Evolutionary conservation across 2,888 invertebrate genomes (phyloP), one percentile per base, ranked within the genome.

Genomic region (Archips xylosteana): DNA sequence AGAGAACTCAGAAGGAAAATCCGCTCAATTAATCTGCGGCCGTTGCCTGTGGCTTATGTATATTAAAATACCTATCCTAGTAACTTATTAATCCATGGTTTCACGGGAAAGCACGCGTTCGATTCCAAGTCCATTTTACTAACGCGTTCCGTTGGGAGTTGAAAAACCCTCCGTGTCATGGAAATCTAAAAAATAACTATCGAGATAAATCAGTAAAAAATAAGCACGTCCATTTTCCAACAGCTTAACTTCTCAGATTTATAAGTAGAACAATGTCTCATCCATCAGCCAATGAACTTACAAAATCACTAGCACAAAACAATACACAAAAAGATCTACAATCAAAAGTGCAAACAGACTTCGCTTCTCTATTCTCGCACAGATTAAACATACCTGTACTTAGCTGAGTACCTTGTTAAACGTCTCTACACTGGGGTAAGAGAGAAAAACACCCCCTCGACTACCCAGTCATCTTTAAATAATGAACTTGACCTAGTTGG

Each of bases 401-500:
- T 23, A 23, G 23, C 34, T 23, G 15, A 4, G 12, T 45, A n/a
- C 13, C 49, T 32, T 45, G 13, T 23, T 45, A 60, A 36, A 6
- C 63, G 34, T 34, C 51, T 36, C 49, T 6, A 3, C 34, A 34
- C 49, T 65, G 49, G 65, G 65, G 51, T 49, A 13, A 65, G 3
- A 51, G 15, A 32, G 15, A 64, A 75, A 77, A 75, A 72, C 67
- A 71, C 60, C 74, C 75, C 71, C 69, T 64, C 70, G 71, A 72
- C 70, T 12, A 57, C 57, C 32, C 75, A 83, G 83, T 85, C 82
- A 83, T 82, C 81, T 82, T 81, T 81, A 82, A 85, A 87, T 85
- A 87, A 89, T 87, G 87, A 90, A 90, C 90, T 91, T 91, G 91
- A 92, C 91, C 91, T 82, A 85, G 83, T 74, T 83, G 76, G 82